A percentile compares a stretch with the other conserved stretches of the same genome.
Evolutionary conservation across 2,888 invertebrate genomes (phyloP).

Genomic region (Stomorhina lunata): DNA sequence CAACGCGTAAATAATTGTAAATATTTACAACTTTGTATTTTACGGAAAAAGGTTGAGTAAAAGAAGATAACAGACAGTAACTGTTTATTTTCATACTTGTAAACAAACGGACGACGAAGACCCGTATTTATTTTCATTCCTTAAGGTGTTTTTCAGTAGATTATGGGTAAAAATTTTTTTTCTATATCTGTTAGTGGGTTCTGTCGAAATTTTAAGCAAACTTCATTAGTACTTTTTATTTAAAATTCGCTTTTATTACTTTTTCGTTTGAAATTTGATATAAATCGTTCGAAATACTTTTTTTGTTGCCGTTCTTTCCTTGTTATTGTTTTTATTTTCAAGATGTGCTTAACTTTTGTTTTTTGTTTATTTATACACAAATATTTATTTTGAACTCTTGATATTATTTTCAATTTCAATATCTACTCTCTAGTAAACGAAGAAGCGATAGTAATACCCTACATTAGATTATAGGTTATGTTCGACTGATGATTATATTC

Average conservation of each 20-base stretch:
- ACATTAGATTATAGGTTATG: no score
- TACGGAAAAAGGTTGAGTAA: neutral
- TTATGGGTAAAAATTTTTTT: neutral
- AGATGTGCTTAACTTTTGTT: slow-evolving; percentile 10
- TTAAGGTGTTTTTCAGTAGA: neutral
- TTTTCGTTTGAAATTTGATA: slow-evolving; percentile 39
- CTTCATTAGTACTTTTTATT: neutral
- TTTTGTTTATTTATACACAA: slow-evolving; percentile 42
- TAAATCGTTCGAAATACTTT: slow-evolving; percentile 13
- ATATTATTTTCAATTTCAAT: slow-evolving; percentile 16
- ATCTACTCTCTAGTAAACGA: no score
- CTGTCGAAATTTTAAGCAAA: slow-evolving; percentile 25
- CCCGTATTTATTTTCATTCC: slow-evolving; percentile 1
- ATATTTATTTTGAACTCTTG: slow-evolving; percentile 20
- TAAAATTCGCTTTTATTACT: slow-evolving; percentile 7
- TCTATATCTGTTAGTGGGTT: slow-evolving; percentile 13
- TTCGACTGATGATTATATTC: no score
- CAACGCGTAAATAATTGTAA: slow-evolving; percentile 48
- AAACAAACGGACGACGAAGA: no score
- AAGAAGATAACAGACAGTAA: slow-evolving; percentile 26
- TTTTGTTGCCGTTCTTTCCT: neutral
- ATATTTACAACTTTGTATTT: slow-evolving; percentile 29
- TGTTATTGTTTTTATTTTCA: neutral
- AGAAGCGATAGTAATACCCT: no score
- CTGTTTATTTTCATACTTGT: slow-evolving; percentile 1